A percentile compares a stretch with the other conserved stretches of the same genome.
Conservation (phyloP, 2,113 vertebrate species). For the Perca fluviatilis region DNA sequence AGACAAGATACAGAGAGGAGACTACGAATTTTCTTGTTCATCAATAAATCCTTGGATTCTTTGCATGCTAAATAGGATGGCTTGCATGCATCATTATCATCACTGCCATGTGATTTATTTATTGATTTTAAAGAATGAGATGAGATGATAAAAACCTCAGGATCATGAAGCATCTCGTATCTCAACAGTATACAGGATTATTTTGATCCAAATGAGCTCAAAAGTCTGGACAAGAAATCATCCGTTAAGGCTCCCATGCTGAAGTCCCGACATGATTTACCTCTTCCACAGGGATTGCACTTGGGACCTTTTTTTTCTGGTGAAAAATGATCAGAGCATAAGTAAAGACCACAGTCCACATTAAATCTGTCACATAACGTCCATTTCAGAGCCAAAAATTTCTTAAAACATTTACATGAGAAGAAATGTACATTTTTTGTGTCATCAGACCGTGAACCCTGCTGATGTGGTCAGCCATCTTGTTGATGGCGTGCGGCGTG, state of each 20-base stretch:
- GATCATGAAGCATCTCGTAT: neutral
- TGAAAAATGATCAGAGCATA: constrained; percentile 15
- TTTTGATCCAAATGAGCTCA: neutral
- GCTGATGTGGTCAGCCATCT: constrained; percentile 99
- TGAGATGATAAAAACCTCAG: constrained; percentile 9
- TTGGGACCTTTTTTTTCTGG: neutral
- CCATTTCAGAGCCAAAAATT: constrained; percentile 11
- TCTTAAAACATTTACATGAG: constrained; percentile 37
- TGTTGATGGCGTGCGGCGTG: constrained; percentile 99
- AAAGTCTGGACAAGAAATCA: constrained; percentile 1
- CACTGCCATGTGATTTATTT: neutral
- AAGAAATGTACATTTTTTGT: constrained; percentile 4
- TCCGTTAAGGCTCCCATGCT: neutral
- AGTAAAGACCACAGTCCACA: constrained; percentile 36
- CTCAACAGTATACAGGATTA: neutral
- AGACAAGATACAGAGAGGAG: constrained; percentile 39
- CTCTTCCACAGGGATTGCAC: constrained; percentile 2
- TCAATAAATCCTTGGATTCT: constrained; percentile 24
- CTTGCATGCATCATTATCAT: constrained; percentile 36
- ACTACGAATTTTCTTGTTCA: constrained; percentile 16
- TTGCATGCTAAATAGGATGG: constrained; percentile 49
- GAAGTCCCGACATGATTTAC: neutral
- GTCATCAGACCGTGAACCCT: constrained; percentile 73
- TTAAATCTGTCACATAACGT: constrained; percentile 30
- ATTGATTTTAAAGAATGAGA: constrained; percentile 10